Percentiles rank a stretch among this genome's conserved stretches.
phyloP scores from a whole-genome alignment of 1,140 invertebrate genomes.

The Drosophila navojoa region DNA sequence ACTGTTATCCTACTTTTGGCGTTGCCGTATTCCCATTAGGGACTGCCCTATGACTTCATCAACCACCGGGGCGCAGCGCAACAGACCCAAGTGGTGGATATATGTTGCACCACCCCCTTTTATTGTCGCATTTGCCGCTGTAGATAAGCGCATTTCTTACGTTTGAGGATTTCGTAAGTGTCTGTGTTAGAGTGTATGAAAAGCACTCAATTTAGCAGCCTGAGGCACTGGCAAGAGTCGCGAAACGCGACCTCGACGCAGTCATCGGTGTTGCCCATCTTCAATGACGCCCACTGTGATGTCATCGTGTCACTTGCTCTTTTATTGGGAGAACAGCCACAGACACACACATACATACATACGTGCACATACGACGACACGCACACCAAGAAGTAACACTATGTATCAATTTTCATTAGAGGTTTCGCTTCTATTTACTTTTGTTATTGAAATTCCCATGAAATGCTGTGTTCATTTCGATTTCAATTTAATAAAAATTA shows the following conservation, averaged over 20 bases:
- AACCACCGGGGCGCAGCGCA: conserved; percentile 20
- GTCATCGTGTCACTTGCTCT: conserved; percentile 49
- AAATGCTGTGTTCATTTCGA: conserved; percentile 42
- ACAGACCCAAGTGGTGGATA: conserved; percentile 1
- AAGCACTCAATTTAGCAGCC: conserved; percentile 22
- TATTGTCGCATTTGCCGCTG: background rate
- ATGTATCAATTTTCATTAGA: conserved; percentile 64
- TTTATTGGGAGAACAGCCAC: conserved; percentile 22
- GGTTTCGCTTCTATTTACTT: conserved; percentile 53
- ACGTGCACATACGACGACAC: background rate
- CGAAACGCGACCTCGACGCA: conserved; percentile 21
- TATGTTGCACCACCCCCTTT: background rate
- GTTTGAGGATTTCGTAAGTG: conserved; percentile 9
- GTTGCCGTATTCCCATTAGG: conserved; percentile 25
- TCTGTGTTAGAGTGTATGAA: background rate
- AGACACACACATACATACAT: background rate
- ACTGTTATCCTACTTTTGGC: conserved; percentile 4
- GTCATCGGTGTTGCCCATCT: conserved; percentile 23
- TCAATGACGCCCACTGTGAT: conserved; percentile 36
- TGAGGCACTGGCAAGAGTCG: conserved; percentile 3
- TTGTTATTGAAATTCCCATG: conserved; percentile 45
- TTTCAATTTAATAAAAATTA: conserved; percentile 37
- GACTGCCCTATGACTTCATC: conserved; percentile 51
- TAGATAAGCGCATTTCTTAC: conserved; percentile 34
- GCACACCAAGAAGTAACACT: background rate